Conservation (phyloP, 2,888 invertebrate genomes). For the Rhagophthalmus giganteus region DNA sequence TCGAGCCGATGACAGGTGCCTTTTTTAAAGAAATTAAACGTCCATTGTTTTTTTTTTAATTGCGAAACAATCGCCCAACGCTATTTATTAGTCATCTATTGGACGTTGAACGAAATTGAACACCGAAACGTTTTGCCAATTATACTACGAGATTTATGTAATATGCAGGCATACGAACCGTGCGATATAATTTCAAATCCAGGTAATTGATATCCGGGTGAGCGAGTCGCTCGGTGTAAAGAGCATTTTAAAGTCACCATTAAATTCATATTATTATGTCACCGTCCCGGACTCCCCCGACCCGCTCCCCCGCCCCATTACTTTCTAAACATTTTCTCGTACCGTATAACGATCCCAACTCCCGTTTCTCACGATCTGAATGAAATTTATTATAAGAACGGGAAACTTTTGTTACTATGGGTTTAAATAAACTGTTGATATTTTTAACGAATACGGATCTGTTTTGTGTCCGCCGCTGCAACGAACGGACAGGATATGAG, state of each 20-base stretch:
- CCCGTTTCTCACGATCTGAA: too few relatives aligned
- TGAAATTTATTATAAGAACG: too few relatives aligned
- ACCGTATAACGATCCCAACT: too few relatives aligned
- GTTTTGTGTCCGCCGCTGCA: slow-evolving; percentile 30
- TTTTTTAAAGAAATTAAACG: too few relatives aligned
- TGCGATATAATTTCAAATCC: slow-evolving; percentile 1
- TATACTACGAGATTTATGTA: not conserved
- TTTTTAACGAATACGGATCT: slow-evolving; percentile 23
- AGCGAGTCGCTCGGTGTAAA: slow-evolving; percentile 11
- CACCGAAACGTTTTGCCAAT: too few relatives aligned
- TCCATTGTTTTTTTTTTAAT: too few relatives aligned
- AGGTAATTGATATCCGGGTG: slow-evolving; percentile 14
- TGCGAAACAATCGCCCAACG: too few relatives aligned
- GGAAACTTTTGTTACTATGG: not conserved
- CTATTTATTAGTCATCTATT: too few relatives aligned
- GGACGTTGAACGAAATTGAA: not conserved
- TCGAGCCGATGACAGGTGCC: slow-evolving; percentile 11
- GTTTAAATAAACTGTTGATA: slow-evolving; percentile 2
- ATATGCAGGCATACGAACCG: not conserved
- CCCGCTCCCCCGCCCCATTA: too few relatives aligned
- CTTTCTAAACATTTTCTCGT: slow-evolving; percentile 13
- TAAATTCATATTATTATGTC: slow-evolving; percentile 11
- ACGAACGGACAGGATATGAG: slow-evolving; percentile 44
- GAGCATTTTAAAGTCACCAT: slow-evolving; percentile 14
- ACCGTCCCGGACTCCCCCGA: too few relatives aligned